Conservation (phyloP, 1,140 invertebrate genomes). For the Zaprionus kolodkinae region DNA sequence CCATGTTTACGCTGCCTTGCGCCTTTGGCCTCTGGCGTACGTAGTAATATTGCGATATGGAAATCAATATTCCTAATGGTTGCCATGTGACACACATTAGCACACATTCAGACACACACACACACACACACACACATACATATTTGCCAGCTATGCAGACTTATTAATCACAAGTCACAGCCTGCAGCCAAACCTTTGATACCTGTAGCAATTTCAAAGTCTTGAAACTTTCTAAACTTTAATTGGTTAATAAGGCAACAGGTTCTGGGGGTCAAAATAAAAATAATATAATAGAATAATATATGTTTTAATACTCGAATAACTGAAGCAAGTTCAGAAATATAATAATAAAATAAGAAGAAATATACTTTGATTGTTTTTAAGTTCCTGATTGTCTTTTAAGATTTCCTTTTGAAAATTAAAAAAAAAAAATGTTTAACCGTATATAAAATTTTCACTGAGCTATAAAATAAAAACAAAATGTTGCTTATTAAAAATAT, state of each 20-base stretch:
- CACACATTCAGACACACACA: conserved; percentile 3
- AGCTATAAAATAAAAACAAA: too few species aligned
- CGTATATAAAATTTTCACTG: too few species aligned
- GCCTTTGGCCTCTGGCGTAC: conserved; percentile 55
- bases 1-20: conserved; percentile 24
- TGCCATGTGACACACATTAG: conserved; percentile 58
- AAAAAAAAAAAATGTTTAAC: too few species aligned
- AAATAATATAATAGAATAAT: too few species aligned
- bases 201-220: conserved; percentile 47
- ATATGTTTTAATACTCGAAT: too few species aligned
- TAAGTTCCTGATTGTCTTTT: too few species aligned
- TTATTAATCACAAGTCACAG: conserved; percentile 1
- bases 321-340: too few species aligned
- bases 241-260: conserved; percentile 48
- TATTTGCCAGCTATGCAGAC: neutral
- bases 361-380: too few species aligned
- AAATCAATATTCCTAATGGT: conserved; percentile 79
- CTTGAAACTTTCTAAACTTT: conserved; percentile 41
- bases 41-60: conserved; percentile 76
- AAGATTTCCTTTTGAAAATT: too few species aligned
- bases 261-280: too few species aligned
- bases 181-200: neutral
- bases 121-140: neutral
- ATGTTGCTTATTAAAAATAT: too few species aligned
- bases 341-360: too few species aligned